Evolutionary conservation across 2,113 vertebrate species (phyloP).

Genomic region (Tursiops truncatus): DNA sequence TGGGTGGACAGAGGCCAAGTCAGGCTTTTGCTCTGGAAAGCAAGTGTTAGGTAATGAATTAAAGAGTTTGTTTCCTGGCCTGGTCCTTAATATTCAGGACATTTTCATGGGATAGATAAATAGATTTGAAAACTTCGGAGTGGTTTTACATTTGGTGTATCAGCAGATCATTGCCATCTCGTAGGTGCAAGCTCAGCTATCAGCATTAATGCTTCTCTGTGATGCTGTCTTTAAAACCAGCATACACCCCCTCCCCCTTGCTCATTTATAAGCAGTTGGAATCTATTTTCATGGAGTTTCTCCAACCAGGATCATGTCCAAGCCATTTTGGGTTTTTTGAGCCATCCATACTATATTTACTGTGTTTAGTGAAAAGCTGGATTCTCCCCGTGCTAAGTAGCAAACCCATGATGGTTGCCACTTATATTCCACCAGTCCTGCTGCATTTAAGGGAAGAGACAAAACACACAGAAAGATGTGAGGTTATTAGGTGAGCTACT

Average conservation of each 20-base stretch:
- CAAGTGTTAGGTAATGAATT: conserved; percentile 77
- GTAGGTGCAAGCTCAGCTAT: conserved; percentile 65
- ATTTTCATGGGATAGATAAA: conserved; percentile 67
- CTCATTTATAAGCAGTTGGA: conserved; percentile 86
- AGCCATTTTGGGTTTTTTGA: conserved; percentile 81
- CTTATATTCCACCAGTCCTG: conserved; percentile 44
- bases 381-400: conserved; percentile 80
- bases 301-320: conserved; percentile 85
- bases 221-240: conserved; percentile 64
- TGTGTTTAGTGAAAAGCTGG: conserved; percentile 82
- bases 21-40: conserved; percentile 78
- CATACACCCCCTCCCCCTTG: conserved; percentile 47
- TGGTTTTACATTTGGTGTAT: conserved; percentile 52
- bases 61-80: conserved; percentile 80
- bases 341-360: conserved; percentile 81
- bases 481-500: conserved; percentile 65
- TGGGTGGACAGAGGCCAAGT: conserved; percentile 85
- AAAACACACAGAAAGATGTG: conserved; percentile 75
- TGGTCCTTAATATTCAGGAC: conserved; percentile 74
- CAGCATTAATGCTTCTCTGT: conserved; percentile 59
- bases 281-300: conserved; percentile 86
- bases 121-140: conserved; percentile 63
- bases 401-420: conserved; percentile 73
- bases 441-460: conserved; percentile 75
- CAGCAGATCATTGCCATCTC: conserved; percentile 71